phyloP scores from a whole-genome alignment of 2,888 invertebrate species.

The Drosophila aldrichi region DNA sequence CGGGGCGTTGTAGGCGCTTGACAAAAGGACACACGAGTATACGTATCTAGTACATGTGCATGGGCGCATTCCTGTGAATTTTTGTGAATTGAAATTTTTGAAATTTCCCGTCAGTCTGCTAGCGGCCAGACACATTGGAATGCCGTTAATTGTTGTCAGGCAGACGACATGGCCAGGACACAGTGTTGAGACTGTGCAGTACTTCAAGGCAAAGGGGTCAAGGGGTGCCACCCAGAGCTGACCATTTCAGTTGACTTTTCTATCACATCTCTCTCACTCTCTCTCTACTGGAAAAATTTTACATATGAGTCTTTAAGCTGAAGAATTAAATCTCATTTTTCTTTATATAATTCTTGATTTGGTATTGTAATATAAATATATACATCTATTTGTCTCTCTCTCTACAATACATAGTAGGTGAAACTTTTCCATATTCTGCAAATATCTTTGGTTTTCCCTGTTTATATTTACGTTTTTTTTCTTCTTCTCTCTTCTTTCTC shows the following conservation, averaged over 20 bases:
- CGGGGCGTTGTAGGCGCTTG: conserved; percentile 1
- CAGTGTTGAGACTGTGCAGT: conserved; percentile 6
- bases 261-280: neutral
- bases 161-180: conserved; percentile 37
- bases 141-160: conserved; percentile 74
- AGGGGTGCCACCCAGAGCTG: neutral
- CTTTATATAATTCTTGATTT: neutral
- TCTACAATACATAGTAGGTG: neutral
- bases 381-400: neutral
- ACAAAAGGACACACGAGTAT: conserved; percentile 30
- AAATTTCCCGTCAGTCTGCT: conserved; percentile 79
- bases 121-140: conserved; percentile 73
- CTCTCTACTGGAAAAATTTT: no score
- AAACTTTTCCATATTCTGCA: no score
- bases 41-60: conserved; percentile 37
- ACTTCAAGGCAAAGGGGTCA: neutral
- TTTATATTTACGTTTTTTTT: no score
- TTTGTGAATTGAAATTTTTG: conserved; percentile 81
- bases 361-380: neutral
- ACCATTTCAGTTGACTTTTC: conserved; percentile 7
- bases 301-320: no score
- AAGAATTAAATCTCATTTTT: no score
- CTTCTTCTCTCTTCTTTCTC: no score
- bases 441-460: no score
- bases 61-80: conserved; percentile 71